Percentiles rank a stretch among this genome's conserved stretches.
These are phyloP conservation scores for Gorsachius goisagi DNA, from an alignment of 2,113 vertebrate genomes.

Conservation along the genomic window DNA sequence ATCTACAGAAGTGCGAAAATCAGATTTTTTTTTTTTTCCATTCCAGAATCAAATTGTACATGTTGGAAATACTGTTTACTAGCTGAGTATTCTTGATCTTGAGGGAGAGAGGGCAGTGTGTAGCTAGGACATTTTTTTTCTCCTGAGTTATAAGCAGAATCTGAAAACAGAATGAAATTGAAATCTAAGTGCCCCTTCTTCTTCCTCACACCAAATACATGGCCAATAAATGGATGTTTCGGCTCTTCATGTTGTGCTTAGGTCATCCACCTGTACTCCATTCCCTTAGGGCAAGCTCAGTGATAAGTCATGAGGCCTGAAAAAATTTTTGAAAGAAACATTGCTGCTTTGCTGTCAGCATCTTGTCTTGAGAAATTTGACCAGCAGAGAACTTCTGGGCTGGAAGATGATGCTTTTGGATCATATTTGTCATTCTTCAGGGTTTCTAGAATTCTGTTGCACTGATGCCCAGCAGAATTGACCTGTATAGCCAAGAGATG, in stretches of 20 bases:
- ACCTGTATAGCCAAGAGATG: neutral
- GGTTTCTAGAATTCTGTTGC: neutral
- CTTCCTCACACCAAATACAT: neutral
- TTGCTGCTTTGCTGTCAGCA: neutral
- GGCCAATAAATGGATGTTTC: neutral
- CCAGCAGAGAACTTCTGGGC: neutral
- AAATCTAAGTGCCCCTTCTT: neutral
- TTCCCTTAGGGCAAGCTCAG: neutral
- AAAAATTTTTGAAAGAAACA: neutral
- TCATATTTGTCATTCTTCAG: neutral
- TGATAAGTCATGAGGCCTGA: neutral
- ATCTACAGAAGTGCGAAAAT: neutral
- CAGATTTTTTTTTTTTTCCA: neutral
- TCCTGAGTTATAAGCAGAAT: neutral
- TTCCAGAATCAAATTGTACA: neutral
- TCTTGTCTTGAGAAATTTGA: neutral
- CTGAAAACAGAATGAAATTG: neutral
- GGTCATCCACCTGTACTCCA: neutral
- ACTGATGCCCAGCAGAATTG: neutral
- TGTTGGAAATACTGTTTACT: neutral
- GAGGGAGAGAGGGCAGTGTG: neutral
- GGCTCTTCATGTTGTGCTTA: neutral
- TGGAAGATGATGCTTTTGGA: neutral
- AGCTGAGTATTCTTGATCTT: neutral
- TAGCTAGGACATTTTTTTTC: neutral